Conservation (phyloP, 1,140 invertebrate species). For the Macrobrachium rosenbergii region DNA sequence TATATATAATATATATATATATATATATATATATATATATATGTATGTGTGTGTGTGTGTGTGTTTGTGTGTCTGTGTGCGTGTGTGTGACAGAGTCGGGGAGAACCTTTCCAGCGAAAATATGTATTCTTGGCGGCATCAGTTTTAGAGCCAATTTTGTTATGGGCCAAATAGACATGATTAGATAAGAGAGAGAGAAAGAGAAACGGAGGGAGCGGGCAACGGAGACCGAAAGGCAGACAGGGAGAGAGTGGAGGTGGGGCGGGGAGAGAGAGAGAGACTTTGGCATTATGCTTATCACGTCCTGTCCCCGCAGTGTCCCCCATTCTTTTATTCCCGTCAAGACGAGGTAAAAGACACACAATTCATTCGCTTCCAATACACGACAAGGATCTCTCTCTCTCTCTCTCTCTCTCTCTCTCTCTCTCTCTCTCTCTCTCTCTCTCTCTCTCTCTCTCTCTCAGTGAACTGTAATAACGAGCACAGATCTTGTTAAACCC, state of each 20-base stretch:
- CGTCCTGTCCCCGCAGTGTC: too few relatives aligned
- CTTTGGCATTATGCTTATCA: too few relatives aligned
- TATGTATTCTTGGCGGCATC: background rate
- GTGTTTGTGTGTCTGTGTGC: conserved; percentile 2
- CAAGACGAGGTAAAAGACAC: too few relatives aligned
- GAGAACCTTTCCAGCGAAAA: background rate
- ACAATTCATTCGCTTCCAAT: too few relatives aligned
- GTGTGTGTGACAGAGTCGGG: background rate
- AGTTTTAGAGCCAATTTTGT: background rate
- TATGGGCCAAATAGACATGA: background rate
- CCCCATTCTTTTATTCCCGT: too few relatives aligned
- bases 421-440: too few relatives aligned
- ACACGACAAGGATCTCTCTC: too few relatives aligned
- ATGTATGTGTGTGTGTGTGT: background rate
- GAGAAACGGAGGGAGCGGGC: background rate
- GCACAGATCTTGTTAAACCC: too few relatives aligned
- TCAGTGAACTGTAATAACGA: too few relatives aligned
- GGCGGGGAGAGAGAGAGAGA: conserved; percentile 28
- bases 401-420: too few relatives aligned
- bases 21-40: background rate
- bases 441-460: too few relatives aligned
- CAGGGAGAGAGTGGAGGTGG: background rate
- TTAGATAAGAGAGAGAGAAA: background rate
- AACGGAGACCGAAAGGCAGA: background rate
- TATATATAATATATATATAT: too few relatives aligned